phyloP scores from a whole-genome alignment of 1,140 invertebrate species.

The Centruroides vittatus region DNA sequence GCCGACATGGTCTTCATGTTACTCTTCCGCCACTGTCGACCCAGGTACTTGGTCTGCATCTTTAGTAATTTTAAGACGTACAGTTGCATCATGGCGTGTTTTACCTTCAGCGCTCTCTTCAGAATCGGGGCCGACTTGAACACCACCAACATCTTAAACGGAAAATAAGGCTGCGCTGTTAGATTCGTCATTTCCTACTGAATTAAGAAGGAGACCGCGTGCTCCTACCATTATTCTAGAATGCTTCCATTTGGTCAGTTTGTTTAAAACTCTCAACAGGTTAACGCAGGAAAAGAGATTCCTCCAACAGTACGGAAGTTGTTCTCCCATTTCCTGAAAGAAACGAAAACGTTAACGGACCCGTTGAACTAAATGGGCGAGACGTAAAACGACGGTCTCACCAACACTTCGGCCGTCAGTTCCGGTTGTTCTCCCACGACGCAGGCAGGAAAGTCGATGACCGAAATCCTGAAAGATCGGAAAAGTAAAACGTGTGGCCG shows the following conservation, averaged over 20 bases:
- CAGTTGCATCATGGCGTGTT: conserved; percentile 94
- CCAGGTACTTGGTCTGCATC: conserved; percentile 99
- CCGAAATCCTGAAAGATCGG: conserved; percentile 52
- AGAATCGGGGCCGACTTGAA: conserved; percentile 98
- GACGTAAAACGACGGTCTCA: conserved; percentile 16
- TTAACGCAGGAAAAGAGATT: conserved; percentile 99
- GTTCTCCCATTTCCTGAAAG: conserved; percentile 61
- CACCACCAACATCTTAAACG: conserved; percentile 81
- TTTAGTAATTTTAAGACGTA: conserved; percentile 96
- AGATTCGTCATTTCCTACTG: neutral
- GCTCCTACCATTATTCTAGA: conserved; percentile 80
- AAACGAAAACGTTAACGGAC: conserved; percentile 8
- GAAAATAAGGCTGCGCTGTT: neutral
- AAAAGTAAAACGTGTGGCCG: neutral
- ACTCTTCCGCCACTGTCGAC: conserved; percentile 94
- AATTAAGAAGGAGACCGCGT: neutral
- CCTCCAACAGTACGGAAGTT: conserved; percentile 81
- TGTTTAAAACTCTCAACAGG: conserved; percentile 90
- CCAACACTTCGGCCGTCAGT: conserved; percentile 77
- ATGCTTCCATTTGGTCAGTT: conserved; percentile 98
- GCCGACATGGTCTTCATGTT: conserved; percentile 99
- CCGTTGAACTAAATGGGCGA: neutral
- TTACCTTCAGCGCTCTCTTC: conserved; percentile 84
- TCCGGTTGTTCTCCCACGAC: conserved; percentile 93
- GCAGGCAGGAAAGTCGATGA: conserved; percentile 89